These are phyloP conservation scores for Xanthia togata DNA, from an alignment of 2,888 invertebrate genomes.

Conservation along the genomic window DNA sequence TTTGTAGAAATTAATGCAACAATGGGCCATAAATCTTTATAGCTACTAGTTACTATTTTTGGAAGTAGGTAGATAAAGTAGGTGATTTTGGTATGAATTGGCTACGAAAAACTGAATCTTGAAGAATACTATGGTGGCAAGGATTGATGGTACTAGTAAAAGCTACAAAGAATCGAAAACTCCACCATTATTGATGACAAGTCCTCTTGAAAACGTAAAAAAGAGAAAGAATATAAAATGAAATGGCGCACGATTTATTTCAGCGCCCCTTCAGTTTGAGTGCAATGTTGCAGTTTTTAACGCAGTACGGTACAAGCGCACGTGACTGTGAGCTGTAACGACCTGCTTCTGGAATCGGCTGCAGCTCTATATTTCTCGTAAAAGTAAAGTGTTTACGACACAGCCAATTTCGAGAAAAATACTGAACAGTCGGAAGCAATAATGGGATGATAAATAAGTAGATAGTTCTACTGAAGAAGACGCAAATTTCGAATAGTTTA, in stretches of 20 bases:
- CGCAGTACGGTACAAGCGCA: constrained; percentile 47
- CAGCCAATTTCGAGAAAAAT: constrained; percentile 29
- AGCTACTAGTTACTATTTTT: not conserved
- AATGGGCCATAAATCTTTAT: not conserved
- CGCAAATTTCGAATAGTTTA: not conserved
- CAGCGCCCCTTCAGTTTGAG: constrained; percentile 34
- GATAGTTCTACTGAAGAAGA: not conserved
- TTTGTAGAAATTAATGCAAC: constrained; percentile 15
- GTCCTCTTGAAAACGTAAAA: constrained; percentile 7
- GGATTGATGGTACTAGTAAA: constrained; percentile 6
- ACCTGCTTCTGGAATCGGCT: constrained; percentile 35
- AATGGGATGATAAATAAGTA: constrained; percentile 11
- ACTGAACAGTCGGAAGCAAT: constrained; percentile 18
- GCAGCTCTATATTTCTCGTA: constrained; percentile 52
- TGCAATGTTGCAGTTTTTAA: constrained; percentile 64
- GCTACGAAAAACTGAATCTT: not conserved
- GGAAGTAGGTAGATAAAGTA: not conserved
- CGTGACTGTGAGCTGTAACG: constrained; percentile 59
- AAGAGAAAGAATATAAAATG: constrained; percentile 25
- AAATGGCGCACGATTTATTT: constrained; percentile 51
- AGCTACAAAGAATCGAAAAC: constrained; percentile 12
- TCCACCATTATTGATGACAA: constrained; percentile 40
- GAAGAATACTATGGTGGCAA: not conserved
- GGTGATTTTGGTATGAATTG: not conserved
- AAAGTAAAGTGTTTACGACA: constrained; percentile 61